phyloP scores from a whole-genome alignment of 2,797 vertebrate genomes.

The Sebastes kiyomatsui region DNA sequence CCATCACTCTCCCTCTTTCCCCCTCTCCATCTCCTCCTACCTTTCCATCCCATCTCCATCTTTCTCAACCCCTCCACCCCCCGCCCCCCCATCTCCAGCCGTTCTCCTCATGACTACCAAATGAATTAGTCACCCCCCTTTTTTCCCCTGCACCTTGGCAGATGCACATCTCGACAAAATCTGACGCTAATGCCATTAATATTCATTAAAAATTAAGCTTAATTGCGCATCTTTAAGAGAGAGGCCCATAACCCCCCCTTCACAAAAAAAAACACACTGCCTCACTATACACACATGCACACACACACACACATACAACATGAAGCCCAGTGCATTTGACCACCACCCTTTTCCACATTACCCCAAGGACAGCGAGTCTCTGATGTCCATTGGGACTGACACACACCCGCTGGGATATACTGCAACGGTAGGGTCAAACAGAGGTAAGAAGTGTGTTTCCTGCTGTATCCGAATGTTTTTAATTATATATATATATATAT shows the following conservation, averaged over 20 bases:
- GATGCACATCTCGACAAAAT: constrained; percentile 84
- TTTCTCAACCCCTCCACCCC: background rate
- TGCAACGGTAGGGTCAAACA: background rate
- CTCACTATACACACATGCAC: background rate
- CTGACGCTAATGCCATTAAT: constrained; percentile 86
- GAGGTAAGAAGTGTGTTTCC: background rate
- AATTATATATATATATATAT: background rate
- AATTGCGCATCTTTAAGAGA: constrained; percentile 82
- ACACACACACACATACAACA: constrained; percentile 7
- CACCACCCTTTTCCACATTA: constrained; percentile 14
- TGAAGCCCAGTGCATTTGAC: constrained; percentile 21
- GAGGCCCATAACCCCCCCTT: constrained; percentile 1
- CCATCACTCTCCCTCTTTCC: constrained; percentile 2
- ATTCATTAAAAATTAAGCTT: constrained; percentile 89
- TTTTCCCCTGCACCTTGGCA: constrained; percentile 72
- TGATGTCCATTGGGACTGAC: background rate
- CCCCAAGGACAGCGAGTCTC: constrained; percentile 25
- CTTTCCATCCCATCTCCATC: constrained; percentile 15
- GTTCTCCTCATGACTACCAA: constrained; percentile 79
- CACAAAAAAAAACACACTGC: background rate
- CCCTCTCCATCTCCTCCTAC: background rate
- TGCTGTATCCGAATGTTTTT: background rate
- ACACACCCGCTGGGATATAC: constrained; percentile 1
- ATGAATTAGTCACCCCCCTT: constrained; percentile 77
- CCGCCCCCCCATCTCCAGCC: constrained; percentile 41